phyloP scores from a whole-genome alignment of 35 echinoderm and acorn worm genomes.

The Apostichopus japonicus region DNA sequence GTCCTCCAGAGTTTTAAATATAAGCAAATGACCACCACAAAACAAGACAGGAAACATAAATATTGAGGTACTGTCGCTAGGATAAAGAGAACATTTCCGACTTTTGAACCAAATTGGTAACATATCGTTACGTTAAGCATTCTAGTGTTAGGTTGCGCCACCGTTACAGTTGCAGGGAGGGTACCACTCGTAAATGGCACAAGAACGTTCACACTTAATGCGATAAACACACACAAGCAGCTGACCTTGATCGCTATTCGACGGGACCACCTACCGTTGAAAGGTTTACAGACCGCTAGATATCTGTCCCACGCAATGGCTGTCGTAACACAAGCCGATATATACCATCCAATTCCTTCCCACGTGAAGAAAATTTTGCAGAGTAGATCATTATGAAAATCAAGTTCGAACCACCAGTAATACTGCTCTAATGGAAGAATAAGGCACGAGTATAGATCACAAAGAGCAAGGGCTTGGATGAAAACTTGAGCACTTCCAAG shows the following conservation, averaged over 20 bases:
- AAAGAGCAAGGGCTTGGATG: slow-evolving; percentile 7
- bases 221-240: background rate
- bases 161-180: background rate
- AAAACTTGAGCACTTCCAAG: slow-evolving; percentile 52
- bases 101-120: background rate
- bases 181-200: slow-evolving; percentile 21
- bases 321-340: slow-evolving; percentile 2
- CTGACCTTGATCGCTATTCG: background rate
- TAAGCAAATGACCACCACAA: background rate
- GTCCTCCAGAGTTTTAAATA: slow-evolving; percentile 2
- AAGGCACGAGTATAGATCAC: slow-evolving; percentile 22
- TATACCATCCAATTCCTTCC: slow-evolving; percentile 6
- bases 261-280: slow-evolving; percentile 17
- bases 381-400: background rate
- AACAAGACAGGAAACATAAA: background rate
- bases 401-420: slow-evolving; percentile 30
- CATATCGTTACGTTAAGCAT: background rate
- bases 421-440: slow-evolving; percentile 21
- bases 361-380: slow-evolving; percentile 40
- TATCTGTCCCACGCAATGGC: slow-evolving; percentile 55
- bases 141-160: background rate
- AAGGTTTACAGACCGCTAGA: slow-evolving; percentile 19
- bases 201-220: background rate
- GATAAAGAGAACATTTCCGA: background rate
- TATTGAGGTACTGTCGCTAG: slow-evolving; percentile 18